Percentiles rank a stretch among this genome's conserved stretches.
phyloP scores from a whole-genome alignment of 2,797 vertebrate species.

The Falco berigora region DNA sequence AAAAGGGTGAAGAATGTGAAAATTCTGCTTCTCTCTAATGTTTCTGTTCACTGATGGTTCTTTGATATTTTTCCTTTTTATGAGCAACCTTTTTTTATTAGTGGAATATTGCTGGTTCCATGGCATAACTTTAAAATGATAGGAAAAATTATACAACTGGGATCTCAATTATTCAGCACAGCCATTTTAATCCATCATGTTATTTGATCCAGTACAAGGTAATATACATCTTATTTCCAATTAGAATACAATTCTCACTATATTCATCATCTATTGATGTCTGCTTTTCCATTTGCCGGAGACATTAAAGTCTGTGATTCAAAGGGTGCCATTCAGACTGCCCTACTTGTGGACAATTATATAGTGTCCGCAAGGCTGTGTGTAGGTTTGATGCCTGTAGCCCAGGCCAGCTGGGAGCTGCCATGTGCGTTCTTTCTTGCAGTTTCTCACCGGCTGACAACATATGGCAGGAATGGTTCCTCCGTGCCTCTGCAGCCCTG shows the following conservation, averaged over 20 bases:
- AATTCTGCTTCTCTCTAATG: background rate
- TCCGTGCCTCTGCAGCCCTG: background rate
- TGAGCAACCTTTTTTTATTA: slow-evolving; percentile 35
- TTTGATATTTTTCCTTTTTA: slow-evolving; percentile 34
- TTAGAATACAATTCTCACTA: slow-evolving; percentile 64
- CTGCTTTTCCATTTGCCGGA: slow-evolving; percentile 58
- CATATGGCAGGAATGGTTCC: background rate
- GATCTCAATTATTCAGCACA: slow-evolving; percentile 65
- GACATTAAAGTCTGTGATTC: slow-evolving; percentile 59
- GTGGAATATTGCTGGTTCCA: slow-evolving; percentile 34
- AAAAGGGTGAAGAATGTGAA: background rate
- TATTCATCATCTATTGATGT: slow-evolving; percentile 56
- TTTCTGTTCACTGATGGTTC: background rate
- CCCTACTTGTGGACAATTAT: slow-evolving; percentile 45
- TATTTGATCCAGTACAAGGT: slow-evolving; percentile 65
- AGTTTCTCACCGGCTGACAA: slow-evolving; percentile 12
- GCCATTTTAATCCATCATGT: slow-evolving; percentile 64
- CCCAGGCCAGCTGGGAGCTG: slow-evolving; percentile 27
- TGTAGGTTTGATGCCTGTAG: background rate
- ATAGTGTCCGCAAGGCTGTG: slow-evolving; percentile 10
- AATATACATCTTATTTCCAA: slow-evolving; percentile 59
- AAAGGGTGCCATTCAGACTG: slow-evolving; percentile 52
- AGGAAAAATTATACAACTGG: slow-evolving; percentile 56
- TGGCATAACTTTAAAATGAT: slow-evolving; percentile 41
- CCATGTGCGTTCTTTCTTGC: background rate